Base-by-base conservation (phyloP, 1,140 invertebrate genomes). In the Eupristina koningsbergeri region DNA sequence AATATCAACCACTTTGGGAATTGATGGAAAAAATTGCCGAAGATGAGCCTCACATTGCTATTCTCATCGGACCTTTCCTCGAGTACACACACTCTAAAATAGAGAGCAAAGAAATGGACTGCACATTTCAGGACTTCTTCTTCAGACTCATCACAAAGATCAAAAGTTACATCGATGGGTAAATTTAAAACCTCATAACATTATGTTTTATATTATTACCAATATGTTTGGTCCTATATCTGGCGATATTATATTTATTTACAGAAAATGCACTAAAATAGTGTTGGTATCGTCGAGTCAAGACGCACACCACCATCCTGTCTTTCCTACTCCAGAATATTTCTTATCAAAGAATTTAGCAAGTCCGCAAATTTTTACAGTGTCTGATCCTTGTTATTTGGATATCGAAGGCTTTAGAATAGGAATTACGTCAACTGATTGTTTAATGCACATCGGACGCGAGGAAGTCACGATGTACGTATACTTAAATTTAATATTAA, bases 21-120 rank as follows among this genome's bases (percentile, higher is more conserved):
- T 92, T 98, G 3, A 91, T 98, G 31, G 91, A 94, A 34, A 94
- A 95, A 86, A 93, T 97, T 0, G 91, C 92, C 31, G 91, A 95
- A 22, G 93, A 96, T 69, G 94, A 95, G 87, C 97, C 97, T 3
- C 95, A 98, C 89, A 91, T 98, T 9, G 93, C 97, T 47, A 94
- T 98, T 85, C 91, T 98, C 74, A 93, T 96, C 11, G 97, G 97
- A 0, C 97, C 97, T 9, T 97, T 98, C 87, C 87, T 98, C 50
- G 97, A 98, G 88, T 91, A 92, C 13, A 94, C 93, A 78, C 95
- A 97, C 90, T 90, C 93, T 1, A 91, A 94, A 41, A 90, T 97
- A 41, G 91, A 93, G 63, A 93, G 94, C 78, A 29, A 79, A 5
- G 19, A 31, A 5, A 3, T 79, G 0, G 91, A 91, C 0, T 61